Evolutionary conservation across 2,797 vertebrate species (phyloP).

Genomic region (Hephaestus fuliginosus): DNA sequence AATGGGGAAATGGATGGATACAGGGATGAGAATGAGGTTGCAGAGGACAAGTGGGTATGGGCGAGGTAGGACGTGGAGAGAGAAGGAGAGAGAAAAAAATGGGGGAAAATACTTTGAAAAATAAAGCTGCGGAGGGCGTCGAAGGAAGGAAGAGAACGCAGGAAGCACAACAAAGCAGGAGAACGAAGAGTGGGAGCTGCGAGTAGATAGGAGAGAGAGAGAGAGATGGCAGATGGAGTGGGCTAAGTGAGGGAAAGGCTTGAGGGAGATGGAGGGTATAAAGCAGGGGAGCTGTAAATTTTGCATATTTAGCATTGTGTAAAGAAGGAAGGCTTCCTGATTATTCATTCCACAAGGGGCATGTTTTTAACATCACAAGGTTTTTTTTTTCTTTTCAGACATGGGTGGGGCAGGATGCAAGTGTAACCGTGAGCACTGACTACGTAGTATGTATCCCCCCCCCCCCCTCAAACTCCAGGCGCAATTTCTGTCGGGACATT

Average conservation of each 20-base stretch:
- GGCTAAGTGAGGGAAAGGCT: slow-evolving; percentile 76
- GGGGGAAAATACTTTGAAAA: slow-evolving; percentile 55
- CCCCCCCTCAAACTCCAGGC: slow-evolving; percentile 8
- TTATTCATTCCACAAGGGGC: slow-evolving; percentile 63
- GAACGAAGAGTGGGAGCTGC: slow-evolving; percentile 63
- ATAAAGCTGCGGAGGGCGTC: slow-evolving; percentile 56
- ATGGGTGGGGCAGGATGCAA: slow-evolving; percentile 57
- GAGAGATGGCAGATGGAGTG: slow-evolving; percentile 76
- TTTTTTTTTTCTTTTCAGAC: slow-evolving; percentile 24
- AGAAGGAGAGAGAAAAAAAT: background rate
- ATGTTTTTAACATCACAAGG: slow-evolving; percentile 63
- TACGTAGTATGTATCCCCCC: background rate
- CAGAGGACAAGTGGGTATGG: slow-evolving; percentile 64
- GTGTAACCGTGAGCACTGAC: slow-evolving; percentile 30
- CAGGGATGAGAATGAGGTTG: slow-evolving; percentile 59
- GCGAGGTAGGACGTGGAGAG: slow-evolving; percentile 39
- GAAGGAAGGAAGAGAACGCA: slow-evolving; percentile 60
- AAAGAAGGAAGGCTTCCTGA: slow-evolving; percentile 62
- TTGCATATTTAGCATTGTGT: slow-evolving; percentile 76
- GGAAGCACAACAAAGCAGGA: slow-evolving; percentile 72
- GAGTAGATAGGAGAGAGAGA: slow-evolving; percentile 39
- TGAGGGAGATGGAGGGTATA: slow-evolving; percentile 64
- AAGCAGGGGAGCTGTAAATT: slow-evolving; percentile 71
- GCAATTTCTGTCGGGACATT: background rate
- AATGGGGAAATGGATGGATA: slow-evolving; percentile 47